phyloP scores from a whole-genome alignment of 2,113 vertebrate genomes.

The Salminus brasiliensis region DNA sequence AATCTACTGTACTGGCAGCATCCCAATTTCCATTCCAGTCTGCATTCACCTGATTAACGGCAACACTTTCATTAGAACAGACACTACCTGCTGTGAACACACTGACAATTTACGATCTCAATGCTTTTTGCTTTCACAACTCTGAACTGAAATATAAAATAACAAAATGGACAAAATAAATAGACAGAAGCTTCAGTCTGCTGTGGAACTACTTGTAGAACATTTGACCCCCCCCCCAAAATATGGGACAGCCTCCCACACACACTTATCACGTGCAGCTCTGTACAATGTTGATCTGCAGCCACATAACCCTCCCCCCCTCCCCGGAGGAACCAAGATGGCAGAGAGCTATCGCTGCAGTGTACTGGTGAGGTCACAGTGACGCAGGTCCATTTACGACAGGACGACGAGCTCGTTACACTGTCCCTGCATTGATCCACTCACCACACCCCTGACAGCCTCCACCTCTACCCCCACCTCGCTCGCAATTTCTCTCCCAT shows the following conservation, averaged over 20 bases:
- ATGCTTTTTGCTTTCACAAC: background rate
- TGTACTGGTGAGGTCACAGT: slow-evolving; percentile 59
- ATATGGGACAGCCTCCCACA: background rate
- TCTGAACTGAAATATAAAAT: background rate
- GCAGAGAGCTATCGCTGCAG: slow-evolving; percentile 51
- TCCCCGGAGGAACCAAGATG: slow-evolving; percentile 31
- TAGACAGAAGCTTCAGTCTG: slow-evolving; percentile 22
- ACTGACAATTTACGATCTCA: slow-evolving; percentile 22
- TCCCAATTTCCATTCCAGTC: slow-evolving; percentile 6
- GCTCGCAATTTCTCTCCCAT: background rate
- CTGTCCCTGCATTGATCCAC: slow-evolving; percentile 41
- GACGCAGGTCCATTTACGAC: slow-evolving; percentile 57
- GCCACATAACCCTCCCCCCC: slow-evolving; percentile 18
- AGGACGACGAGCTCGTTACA: slow-evolving; percentile 24
- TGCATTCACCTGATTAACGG: slow-evolving; percentile 16
- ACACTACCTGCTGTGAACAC: background rate
- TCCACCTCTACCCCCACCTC: background rate
- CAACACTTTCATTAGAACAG: background rate
- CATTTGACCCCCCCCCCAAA: background rate
- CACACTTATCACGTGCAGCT: slow-evolving; percentile 31
- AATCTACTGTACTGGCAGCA: slow-evolving; percentile 5
- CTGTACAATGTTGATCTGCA: slow-evolving; percentile 55
- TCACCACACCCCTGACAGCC: background rate
- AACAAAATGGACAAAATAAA: background rate
- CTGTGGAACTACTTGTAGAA: too few relatives aligned